Evolutionary conservation across 2,113 vertebrate species (phyloP), one percentile per base, ranked within the genome.

Genomic region (Egretta garzetta): DNA sequence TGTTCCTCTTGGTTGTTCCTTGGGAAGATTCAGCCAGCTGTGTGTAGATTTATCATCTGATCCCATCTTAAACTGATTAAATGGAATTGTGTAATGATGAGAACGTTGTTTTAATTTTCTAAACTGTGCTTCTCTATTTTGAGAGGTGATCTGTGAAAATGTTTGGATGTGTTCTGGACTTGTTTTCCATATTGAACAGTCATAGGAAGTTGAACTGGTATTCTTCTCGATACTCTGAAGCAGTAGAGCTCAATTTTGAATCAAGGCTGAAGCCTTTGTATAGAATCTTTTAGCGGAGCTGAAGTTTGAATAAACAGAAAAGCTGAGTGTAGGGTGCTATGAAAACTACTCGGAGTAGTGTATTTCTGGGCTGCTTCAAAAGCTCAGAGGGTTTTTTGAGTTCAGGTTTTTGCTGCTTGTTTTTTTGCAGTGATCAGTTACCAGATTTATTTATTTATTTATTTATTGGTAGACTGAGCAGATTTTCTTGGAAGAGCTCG

Each of bases 401-500:
- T 62, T 90, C 12, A 39, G 10, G 7, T 41, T 67, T 84, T 50
- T 62, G 41, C 60, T 59, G 10, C 52, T 77, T 77, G 35, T 89
- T 81, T 73, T 88, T 47, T 33, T 64, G 63, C 17, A 33, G 24
- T 22, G 33, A 73, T 84, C 88, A 24, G 41, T 73, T 84, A 83
- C 9, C 67, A 60, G 58, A 11, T 16, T n/a, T n/a, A n/a, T n/a
- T n/a, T n/a, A n/a, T n/a, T n/a, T n/a, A n/a, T n/a, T n/a, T n/a
- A n/a, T n/a, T n/a, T n/a, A n/a, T n/a, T n/a, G n/a, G n/a, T 35
- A 30, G 66, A 11, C 43, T 73, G 58, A 73, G 68, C 45, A 55
- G 80, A 47, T 93, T 92, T 96, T 92, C 86, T 74, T 87, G 77
- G 94, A 96, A 95, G 43, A 75, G 30, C 88, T 23, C 1, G 10